Evolutionary conservation across 1,140 invertebrate species (phyloP), one percentile per base, ranked within the genome.

Genomic region (Charaxes varanes): DNA sequence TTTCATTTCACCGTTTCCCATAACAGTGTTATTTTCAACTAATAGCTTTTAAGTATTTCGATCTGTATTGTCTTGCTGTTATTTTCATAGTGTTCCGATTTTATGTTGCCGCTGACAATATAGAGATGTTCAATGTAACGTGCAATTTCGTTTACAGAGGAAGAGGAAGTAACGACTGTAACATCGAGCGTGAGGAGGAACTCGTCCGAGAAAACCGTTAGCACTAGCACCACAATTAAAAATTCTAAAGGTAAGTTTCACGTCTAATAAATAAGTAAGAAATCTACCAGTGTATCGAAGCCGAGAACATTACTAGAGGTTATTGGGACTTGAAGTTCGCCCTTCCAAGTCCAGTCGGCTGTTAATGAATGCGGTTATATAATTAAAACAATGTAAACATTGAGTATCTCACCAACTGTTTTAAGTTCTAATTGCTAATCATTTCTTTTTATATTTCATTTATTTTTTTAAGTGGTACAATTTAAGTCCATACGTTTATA

Each of bases 21-120:
- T 79, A 79, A 82, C 76, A 41, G 74, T 80, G 67, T 82, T 78
- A 70, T 62, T 80, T 79, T 74, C 50, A n/a, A 82, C 73, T 80
- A 80, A 82, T 74, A 71, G 73, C 76, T 83, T 80, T 36, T 63
- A 71, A 68, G 68, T 67, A 62, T 72, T 42, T 44, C n/a, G n/a
- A n/a, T 64, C 57, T 38, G 50, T 62, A 47, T 51, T 66, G 70
- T 77, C 62, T 77, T 64, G 72, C 70, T 76, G 61, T 68, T 66
- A 62, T 70, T 68, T 76, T 68, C 46, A 34, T 55, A 57, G 62
- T 71, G 68, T 71, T 61, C 35, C 49, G 38, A 54, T 53, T 70
- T 65, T 54, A 46, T 55, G 46, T 63, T 26, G 15, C 14, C 6
- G 12, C n/a, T 17, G 7, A 13, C 13, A 24, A 5, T 8, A 6